Evolutionary conservation across 2,797 vertebrate genomes (phyloP), one percentile per base, ranked within the genome.

Genomic region (Gobio occitaniae): DNA sequence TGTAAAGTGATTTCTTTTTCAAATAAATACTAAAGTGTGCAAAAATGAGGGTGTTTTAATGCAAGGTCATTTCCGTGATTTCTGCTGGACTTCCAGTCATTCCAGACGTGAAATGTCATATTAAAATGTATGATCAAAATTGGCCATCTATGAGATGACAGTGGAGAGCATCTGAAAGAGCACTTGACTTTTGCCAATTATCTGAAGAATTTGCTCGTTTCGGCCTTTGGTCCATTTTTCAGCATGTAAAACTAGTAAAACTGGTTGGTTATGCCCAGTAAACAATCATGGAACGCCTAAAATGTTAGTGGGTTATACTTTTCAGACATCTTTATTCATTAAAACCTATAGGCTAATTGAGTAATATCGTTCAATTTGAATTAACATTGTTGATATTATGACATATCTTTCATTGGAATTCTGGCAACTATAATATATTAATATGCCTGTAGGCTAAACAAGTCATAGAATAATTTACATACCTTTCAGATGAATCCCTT

Each of bases 1-100:
- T 90, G 84, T 90, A 89, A 84, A 90, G 92, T 94, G 90, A 92
- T 92, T 92, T 91, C 71, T 86, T 88, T 89, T 88, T 69, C n/a
- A 78, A 84, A 86, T 91, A 82, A 82, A 91, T 88, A 92, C 91
- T 92, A 86, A 93, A 91, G 84, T 90, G 87, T 89, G 87, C 36
- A 75, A 81, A 36, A 79, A 78, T 21, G 2, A 4, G 15, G 41
- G 4, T 65, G 75, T 77, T 41, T 77, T 41, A 41, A 77, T 54
- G 10, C 5, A 36, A 52, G 71, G 16, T 4, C 71, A 6, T 25
- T 83, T 3, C 25, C 8, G 44, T 44, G 15, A 15, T 66, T 32
- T 66, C 32, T 68, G 3, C 2, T 68, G 41, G 69, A 70, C 19
- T 44, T 21, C 4, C 4, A 41, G 66, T 21, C 17, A 3, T 21